Base-by-base conservation (phyloP, 2,888 invertebrate species). In the Asteroscopus sphinx region DNA sequence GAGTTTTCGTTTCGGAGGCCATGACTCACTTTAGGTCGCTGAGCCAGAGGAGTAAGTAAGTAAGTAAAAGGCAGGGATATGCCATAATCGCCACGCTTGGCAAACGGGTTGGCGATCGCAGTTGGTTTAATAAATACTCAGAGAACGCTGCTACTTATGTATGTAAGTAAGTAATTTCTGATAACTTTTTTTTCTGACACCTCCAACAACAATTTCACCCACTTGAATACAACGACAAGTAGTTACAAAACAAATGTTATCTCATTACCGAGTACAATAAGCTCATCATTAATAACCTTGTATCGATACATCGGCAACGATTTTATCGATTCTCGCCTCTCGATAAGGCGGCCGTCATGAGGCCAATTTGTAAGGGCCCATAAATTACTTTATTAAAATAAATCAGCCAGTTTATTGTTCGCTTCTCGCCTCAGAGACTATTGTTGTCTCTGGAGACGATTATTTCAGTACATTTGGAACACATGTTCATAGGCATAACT, bases 361-460 rank as follows among this genome's bases (percentile, higher is more conserved):
- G 88, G 83, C 88, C 92, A 92, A 93, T 93, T 92, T 92, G 93
- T 92, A 86, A 85, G 82, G 78, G 86, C 81, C 84, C 90, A 92
- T 93, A 93, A 92, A 93, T 93, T 90, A 92, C 83, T 90, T 91
- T 91, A 93, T 92, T 92, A 91, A 91, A 91, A 93, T 93, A 93
- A 93, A 93, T 93, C 92, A 92, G 85, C 77, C 76, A 76, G 81
- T 90, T 91, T 92, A 93, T 92, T 93, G 91, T 92, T 93, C 89
- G 89, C 86, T 89, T 91, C 90, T 87, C 91, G 86, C 91, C 87
- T 90, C 85, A 78, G 86, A 82, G 76, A 80, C 82, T 85, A 84
- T 87, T 89, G 86, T 90, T 89, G 84, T 87, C 89, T 86, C 80
- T 81, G 69, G 53, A 72, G 60, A 61, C 54, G 51, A 63, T 65